These are phyloP conservation scores for Styela plicata DNA, from an alignment of 23 tunicate genomes.

Conservation along the genomic window DNA sequence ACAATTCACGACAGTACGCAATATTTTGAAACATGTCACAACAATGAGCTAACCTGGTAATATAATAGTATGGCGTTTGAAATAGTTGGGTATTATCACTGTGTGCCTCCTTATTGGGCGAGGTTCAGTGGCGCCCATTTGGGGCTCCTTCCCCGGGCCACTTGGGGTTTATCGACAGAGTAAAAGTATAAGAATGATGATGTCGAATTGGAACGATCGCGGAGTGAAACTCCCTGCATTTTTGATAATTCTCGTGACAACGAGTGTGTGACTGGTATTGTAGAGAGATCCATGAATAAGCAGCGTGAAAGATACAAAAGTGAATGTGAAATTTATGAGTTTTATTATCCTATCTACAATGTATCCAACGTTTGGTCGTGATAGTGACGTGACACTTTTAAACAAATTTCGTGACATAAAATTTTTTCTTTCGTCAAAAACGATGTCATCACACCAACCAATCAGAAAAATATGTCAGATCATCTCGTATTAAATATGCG, in stretches of 20 bases:
- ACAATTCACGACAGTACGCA: neutral
- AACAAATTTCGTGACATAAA: no score
- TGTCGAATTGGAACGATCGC: constrained; percentile 12
- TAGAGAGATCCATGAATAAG: neutral
- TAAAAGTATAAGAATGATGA: constrained; percentile 44
- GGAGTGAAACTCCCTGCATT: constrained; percentile 5
- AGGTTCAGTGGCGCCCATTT: constrained; percentile 2
- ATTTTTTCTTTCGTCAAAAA: no score
- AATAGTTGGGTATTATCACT: neutral
- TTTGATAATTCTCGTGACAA: neutral
- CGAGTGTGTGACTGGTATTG: neutral
- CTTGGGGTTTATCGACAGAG: constrained; percentile 2
- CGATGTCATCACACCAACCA: no score
- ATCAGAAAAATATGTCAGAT: no score
- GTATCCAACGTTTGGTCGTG: no score
- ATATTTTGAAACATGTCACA: constrained; percentile 6
- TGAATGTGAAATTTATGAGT: neutral
- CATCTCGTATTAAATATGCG: no score
- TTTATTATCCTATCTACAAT: no score
- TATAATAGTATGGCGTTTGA: constrained; percentile 10
- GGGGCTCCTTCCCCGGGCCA: neutral
- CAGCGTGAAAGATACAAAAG: neutral
- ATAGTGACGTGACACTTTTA: no score
- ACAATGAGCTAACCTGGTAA: constrained; percentile 33
- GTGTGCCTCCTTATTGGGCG: neutral